Evolutionary conservation across 2,888 invertebrate species (phyloP).

Genomic region (Lamellibrachia columna): DNA sequence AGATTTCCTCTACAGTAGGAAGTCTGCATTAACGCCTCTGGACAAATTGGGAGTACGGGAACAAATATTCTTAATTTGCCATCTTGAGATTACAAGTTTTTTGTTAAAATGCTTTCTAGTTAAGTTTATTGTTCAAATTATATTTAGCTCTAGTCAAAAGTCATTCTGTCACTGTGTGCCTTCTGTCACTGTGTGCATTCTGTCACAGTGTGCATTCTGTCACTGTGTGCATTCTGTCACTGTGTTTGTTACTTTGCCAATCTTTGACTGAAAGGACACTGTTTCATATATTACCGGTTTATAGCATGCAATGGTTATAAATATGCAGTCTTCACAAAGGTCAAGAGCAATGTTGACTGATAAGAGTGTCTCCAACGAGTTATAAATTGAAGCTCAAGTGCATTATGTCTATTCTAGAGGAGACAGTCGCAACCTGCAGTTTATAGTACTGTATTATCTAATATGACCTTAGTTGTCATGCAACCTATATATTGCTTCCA

Average conservation of each 20-base stretch:
- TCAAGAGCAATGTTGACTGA: not conserved
- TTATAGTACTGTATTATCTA: not conserved
- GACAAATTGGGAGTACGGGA: not conserved
- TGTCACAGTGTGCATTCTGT: not conserved
- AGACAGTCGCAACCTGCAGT: not conserved
- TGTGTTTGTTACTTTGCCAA: not conserved
- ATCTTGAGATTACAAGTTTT: not conserved
- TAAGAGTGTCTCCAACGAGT: not conserved
- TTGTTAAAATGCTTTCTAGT: not conserved
- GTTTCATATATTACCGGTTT: not conserved
- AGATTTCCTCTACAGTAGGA: not conserved
- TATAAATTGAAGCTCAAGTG: not conserved
- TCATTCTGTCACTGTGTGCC: not conserved
- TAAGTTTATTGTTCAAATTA: not conserved
- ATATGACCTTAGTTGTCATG: not conserved
- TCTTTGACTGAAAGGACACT: not conserved
- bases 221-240: not conserved
- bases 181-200: not conserved
- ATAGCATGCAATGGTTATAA: not conserved
- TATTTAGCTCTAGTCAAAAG: not conserved
- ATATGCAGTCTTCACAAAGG: not conserved
- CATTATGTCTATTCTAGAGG: not conserved
- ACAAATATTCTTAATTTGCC: not conserved
- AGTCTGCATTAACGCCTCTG: not conserved
- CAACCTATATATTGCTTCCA: not conserved